A percentile compares a stretch with the other conserved stretches of the same genome.
Evolutionary conservation across 2,113 vertebrate species (phyloP).

Genomic region (Ptilonorhynchus violaceus): DNA sequence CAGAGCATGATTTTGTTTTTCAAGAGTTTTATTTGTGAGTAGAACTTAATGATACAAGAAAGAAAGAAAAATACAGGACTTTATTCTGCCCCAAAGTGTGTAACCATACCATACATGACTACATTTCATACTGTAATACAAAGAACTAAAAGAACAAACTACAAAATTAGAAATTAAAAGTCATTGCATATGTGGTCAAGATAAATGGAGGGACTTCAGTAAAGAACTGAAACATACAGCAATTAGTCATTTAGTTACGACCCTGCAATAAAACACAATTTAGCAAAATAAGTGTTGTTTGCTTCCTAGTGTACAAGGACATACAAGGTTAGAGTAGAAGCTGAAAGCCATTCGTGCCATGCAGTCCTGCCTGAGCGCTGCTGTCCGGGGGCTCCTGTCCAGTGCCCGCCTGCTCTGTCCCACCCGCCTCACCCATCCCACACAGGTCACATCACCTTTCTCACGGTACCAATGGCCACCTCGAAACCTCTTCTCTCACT

Average conservation of each 20-base stretch:
- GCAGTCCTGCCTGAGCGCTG: conserved; percentile 60
- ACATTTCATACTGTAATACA: conserved; percentile 69
- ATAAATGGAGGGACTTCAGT: conserved; percentile 31
- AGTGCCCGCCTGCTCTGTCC: background rate
- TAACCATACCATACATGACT: conserved; percentile 71
- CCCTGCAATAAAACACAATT: conserved; percentile 44
- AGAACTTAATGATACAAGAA: conserved; percentile 81
- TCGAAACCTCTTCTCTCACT: rapidly evolving
- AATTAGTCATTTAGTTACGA: conserved; percentile 56
- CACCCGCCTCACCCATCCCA: background rate
- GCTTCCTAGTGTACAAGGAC: conserved; percentile 57
- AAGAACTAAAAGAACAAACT: conserved; percentile 73
- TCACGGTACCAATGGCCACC: background rate
- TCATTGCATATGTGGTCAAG: conserved; percentile 64
- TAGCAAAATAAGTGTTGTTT: conserved; percentile 37
- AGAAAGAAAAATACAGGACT: conserved; percentile 59
- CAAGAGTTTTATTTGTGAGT: conserved; percentile 87
- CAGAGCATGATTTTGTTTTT: conserved; percentile 26
- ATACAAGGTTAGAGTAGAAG: conserved; percentile 62
- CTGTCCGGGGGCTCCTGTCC: background rate
- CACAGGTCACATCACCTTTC: background rate
- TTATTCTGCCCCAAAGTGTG: conserved; percentile 54
- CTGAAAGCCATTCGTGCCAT: conserved; percentile 69
- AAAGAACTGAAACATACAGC: conserved; percentile 48
- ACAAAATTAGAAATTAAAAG: conserved; percentile 76